Evolutionary conservation across 2,113 vertebrate genomes (phyloP).

Genomic region (Benitochromis conjunctus): DNA sequence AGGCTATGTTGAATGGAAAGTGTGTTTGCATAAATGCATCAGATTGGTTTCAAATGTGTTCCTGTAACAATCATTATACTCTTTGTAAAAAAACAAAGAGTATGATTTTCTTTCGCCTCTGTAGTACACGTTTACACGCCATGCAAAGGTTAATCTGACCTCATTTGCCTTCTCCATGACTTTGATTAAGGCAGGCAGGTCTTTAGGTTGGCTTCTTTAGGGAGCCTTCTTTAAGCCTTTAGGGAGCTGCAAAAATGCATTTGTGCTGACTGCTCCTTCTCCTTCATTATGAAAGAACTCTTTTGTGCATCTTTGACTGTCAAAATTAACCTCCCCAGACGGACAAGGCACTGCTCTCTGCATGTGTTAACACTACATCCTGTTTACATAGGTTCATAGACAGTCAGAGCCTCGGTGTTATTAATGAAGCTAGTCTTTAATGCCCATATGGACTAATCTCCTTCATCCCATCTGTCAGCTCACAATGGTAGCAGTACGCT

Average conservation of each 20-base stretch:
- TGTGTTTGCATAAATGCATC: not conserved
- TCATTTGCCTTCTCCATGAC: not conserved
- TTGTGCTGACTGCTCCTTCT: not conserved
- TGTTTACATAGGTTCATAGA: constrained; percentile 33
- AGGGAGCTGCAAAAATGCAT: not conserved
- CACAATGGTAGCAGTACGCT: constrained; percentile 2
- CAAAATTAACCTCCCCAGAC: constrained; percentile 22
- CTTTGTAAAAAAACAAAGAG: not conserved
- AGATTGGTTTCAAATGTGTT: not conserved
- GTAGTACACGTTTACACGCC: not conserved
- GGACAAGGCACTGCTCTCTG: not conserved
- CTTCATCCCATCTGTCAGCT: constrained; percentile 57
- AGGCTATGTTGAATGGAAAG: not conserved
- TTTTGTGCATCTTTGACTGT: not conserved
- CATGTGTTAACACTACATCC: constrained; percentile 29
- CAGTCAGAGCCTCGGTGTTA: constrained; percentile 19
- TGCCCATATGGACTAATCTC: constrained; percentile 61
- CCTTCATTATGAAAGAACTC: not conserved
- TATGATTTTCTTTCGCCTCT: not conserved
- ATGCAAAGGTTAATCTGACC: not conserved
- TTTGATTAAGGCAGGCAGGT: not conserved
- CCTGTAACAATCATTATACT: not conserved
- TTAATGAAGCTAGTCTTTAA: constrained; percentile 50
- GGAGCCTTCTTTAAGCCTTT: too few species aligned
- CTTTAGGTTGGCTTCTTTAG: not conserved